Conservation (phyloP, 2,797 vertebrate species). For the Darevskia mixta region DNA sequence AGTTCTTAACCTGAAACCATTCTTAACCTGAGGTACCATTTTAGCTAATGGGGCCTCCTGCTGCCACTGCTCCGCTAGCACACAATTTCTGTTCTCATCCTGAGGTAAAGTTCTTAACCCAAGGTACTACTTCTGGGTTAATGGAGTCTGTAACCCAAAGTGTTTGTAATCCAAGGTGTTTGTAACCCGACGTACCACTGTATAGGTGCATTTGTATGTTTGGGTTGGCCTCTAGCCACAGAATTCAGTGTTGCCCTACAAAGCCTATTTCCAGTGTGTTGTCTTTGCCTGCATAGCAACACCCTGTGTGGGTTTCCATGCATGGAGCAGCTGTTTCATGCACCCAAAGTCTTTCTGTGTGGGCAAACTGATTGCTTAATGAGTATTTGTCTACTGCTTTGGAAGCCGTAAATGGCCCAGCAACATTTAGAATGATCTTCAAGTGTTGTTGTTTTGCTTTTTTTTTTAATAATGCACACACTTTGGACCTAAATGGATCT, state of each 20-base stretch:
- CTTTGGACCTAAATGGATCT: slow-evolving; percentile 8
- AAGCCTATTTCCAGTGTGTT: neutral
- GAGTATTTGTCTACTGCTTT: neutral
- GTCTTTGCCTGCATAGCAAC: neutral
- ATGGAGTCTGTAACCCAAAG: no score
- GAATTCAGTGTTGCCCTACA: neutral
- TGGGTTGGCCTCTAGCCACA: neutral
- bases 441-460: neutral
- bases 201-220: neutral
- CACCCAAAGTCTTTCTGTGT: neutral
- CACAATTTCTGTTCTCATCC: no score
- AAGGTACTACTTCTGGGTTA: no score
- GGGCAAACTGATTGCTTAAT: neutral
- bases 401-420: neutral
- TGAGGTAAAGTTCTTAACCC: no score
- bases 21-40: no score
- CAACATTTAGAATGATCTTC: neutral
- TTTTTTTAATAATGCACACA: neutral
- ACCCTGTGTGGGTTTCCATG: neutral
- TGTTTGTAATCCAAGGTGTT: no score
- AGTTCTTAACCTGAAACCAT: no score
- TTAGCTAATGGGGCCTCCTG: no score
- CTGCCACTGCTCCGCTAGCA: no score
- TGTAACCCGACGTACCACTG: no score
- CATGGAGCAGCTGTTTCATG: neutral